Percentiles rank a stretch among this genome's conserved stretches.
phyloP scores from a whole-genome alignment of 2,113 vertebrate genomes.

The Dicerorhinus sumatrensis region DNA sequence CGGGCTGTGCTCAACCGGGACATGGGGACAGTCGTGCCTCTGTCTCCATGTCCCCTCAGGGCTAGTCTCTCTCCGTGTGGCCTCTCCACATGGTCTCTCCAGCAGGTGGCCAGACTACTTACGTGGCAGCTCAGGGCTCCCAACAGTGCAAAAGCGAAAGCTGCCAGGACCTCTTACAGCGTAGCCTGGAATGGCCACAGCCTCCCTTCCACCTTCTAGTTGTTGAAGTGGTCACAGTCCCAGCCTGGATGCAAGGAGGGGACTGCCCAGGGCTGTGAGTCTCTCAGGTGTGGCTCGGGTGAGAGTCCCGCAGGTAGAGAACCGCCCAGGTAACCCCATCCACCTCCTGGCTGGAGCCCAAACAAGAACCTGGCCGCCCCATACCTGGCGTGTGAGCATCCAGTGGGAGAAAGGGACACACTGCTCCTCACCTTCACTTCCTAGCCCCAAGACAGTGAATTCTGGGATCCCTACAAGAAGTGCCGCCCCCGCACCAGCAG shows the following conservation, averaged over 20 bases:
- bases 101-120: no score
- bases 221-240: not conserved
- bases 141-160: not conserved
- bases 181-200: accelerated
- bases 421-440: not conserved
- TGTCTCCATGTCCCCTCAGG: not conserved
- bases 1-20: accelerated
- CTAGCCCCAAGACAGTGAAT: not conserved
- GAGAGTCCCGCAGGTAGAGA: not conserved
- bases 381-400: not conserved
- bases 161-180: not conserved
- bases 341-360: not conserved
- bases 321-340: no score
- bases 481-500: not conserved
- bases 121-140: not conserved
- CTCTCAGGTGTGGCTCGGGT: not conserved
- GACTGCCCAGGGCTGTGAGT: no score
- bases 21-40: not conserved
- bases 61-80: not conserved
- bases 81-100: not conserved
- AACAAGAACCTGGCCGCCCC: not conserved
- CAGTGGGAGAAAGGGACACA: not conserved
- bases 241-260: not conserved
- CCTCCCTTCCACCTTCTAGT: not conserved
- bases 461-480: not conserved